These are phyloP conservation scores for Apis mellifera DNA, from an alignment of 1,140 invertebrate species.

Conservation along the genomic window Amel_HAv3.1 CM009946.2:1639001-1639500, in stretches of 20 bases:
- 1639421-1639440: slow-evolving; percentile 24
- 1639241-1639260: slow-evolving; percentile 76
- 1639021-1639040: slow-evolving; percentile 42
- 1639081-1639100: slow-evolving; percentile 50
- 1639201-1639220: slow-evolving; percentile 60
- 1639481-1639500: neutral
- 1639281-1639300: slow-evolving; percentile 14
- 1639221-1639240: slow-evolving; percentile 78
- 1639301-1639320: too few species aligned
- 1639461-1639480: slow-evolving; percentile 5
- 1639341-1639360: neutral
- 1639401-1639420: neutral
- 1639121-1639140: slow-evolving; percentile 67
- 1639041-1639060: slow-evolving; percentile 44
- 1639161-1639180: slow-evolving; percentile 54
- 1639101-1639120: slow-evolving; percentile 68
- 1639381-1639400: slow-evolving; percentile 2
- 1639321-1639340: too few species aligned
- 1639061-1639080: slow-evolving; percentile 49
- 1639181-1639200: slow-evolving; percentile 52
- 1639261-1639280: slow-evolving; percentile 62
- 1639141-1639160: slow-evolving; percentile 65
- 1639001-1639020: slow-evolving; percentile 58
- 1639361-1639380: neutral
- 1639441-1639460: slow-evolving; percentile 44